A percentile compares a stretch with the other conserved stretches of the same genome.
phyloP scores from a whole-genome alignment of 2,888 invertebrate genomes.

The Malacosoma neustria region DNA sequence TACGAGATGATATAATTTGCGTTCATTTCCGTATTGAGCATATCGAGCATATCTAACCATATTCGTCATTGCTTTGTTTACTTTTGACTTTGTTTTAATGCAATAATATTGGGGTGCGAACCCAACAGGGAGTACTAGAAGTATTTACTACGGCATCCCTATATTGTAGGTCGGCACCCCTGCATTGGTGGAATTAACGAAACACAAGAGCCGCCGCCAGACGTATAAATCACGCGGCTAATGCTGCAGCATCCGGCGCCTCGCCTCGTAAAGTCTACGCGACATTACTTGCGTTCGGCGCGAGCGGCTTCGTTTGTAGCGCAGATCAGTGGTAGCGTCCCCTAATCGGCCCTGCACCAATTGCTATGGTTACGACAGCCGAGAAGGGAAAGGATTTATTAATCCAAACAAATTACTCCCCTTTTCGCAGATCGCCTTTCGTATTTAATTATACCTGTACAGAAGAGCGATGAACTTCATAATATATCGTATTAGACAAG shows the following conservation, averaged over 20 bases:
- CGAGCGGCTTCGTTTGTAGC: slow-evolving; percentile 2
- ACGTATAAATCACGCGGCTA: slow-evolving; percentile 68
- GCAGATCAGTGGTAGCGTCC: slow-evolving; percentile 7
- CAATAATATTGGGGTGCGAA: not conserved
- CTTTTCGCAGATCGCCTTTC: slow-evolving; percentile 6
- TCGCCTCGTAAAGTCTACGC: slow-evolving; percentile 43
- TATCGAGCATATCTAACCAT: too few relatives aligned
- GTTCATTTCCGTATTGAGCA: too few relatives aligned
- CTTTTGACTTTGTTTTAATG: too few relatives aligned
- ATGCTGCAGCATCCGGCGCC: slow-evolving; percentile 65
- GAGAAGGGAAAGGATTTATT: slow-evolving; percentile 54
- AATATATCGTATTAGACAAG: too few relatives aligned
- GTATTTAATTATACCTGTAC: too few relatives aligned
- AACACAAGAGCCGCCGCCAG: slow-evolving; percentile 50
- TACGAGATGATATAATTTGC: too few relatives aligned
- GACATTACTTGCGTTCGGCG: slow-evolving; percentile 37
- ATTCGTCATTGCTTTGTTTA: too few relatives aligned
- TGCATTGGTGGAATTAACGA: slow-evolving; percentile 54
- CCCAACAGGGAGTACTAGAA: slow-evolving; percentile 25
- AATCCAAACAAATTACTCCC: slow-evolving; percentile 48
- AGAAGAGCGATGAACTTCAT: too few relatives aligned
- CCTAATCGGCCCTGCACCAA: slow-evolving; percentile 9
- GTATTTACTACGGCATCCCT: slow-evolving; percentile 23
- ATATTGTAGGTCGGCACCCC: too few relatives aligned
- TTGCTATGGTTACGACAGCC: slow-evolving; percentile 31